phyloP scores from a whole-genome alignment of 2,797 vertebrate genomes.

The Triplophysa bombifrons region DNA sequence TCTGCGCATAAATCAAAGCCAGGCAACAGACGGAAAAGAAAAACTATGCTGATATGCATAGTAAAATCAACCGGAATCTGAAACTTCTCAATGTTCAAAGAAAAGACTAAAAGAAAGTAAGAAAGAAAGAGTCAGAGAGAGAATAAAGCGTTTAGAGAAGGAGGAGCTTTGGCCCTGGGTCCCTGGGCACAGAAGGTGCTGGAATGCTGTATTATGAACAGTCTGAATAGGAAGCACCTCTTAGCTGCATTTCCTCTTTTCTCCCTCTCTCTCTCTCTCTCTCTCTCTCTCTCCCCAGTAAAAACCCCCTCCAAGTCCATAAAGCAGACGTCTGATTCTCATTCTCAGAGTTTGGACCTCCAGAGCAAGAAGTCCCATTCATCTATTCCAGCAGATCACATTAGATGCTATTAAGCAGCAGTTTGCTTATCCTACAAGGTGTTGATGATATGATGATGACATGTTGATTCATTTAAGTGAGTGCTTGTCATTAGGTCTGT shows the following conservation, averaged over 20 bases:
- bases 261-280: not conserved
- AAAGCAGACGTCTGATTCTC: not conserved
- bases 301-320: constrained; percentile 15
- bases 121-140: constrained; percentile 26
- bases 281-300: not conserved
- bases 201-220: constrained; percentile 60
- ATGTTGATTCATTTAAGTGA: not conserved
- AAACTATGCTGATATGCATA: not conserved
- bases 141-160: constrained; percentile 50
- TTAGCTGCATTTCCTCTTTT: constrained; percentile 12
- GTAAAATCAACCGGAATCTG: constrained; percentile 1
- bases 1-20: constrained; percentile 17
- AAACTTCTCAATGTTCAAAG: constrained; percentile 31
- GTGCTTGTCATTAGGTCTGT: not conserved
- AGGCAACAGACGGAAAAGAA: not conserved
- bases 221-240: constrained; percentile 46
- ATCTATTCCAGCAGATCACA: not conserved
- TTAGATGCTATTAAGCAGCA: not conserved
- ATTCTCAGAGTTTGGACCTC: constrained; percentile 13
- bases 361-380: constrained; percentile 4
- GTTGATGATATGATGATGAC: not conserved
- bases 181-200: constrained; percentile 90
- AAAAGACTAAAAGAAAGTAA: constrained; percentile 10
- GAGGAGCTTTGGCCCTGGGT: constrained; percentile 86
- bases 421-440: not conserved